A percentile compares a stretch with the other conserved stretches of the same genome.
Evolutionary conservation across 2,797 vertebrate genomes (phyloP).

Genomic region (Rhyacichthys aspro): DNA sequence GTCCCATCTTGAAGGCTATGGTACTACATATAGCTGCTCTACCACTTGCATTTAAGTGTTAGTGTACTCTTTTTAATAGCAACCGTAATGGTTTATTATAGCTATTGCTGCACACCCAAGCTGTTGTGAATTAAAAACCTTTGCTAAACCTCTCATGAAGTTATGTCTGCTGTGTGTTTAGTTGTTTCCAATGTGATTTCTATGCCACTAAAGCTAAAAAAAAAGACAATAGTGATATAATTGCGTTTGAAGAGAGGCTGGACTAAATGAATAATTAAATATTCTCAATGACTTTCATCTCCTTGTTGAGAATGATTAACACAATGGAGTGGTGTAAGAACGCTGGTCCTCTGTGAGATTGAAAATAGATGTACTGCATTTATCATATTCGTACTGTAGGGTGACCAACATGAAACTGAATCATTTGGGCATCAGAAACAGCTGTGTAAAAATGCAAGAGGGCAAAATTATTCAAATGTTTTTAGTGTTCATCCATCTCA

Average conservation of each 20-base stretch:
- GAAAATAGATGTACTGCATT: neutral
- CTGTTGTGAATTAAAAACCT: no score
- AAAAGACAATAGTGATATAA: no score
- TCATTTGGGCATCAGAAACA: constrained; percentile 22
- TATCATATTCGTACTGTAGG: constrained; percentile 2
- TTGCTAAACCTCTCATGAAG: no score
- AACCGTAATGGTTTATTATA: no score
- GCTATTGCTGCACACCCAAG: no score
- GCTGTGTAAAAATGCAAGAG: constrained; percentile 29
- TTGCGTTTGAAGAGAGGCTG: constrained; percentile 30
- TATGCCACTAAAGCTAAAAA: neutral
- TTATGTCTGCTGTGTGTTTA: no score
- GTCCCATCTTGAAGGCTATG: no score
- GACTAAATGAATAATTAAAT: constrained; percentile 58
- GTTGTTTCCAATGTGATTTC: neutral
- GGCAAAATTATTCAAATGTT: constrained; percentile 43
- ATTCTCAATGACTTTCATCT: constrained; percentile 51
- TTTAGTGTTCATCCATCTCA: constrained; percentile 44
- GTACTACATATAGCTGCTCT: no score
- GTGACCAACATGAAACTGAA: constrained; percentile 5
- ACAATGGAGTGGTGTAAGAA: constrained; percentile 29
- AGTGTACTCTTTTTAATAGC: no score
- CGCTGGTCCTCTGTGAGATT: constrained; percentile 12
- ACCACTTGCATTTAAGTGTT: no score
- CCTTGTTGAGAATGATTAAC: constrained; percentile 51